Percentiles rank a stretch among this genome's conserved stretches.
Evolutionary conservation across 2,888 invertebrate species (phyloP).

Genomic region (Amblyteles armatorius): DNA sequence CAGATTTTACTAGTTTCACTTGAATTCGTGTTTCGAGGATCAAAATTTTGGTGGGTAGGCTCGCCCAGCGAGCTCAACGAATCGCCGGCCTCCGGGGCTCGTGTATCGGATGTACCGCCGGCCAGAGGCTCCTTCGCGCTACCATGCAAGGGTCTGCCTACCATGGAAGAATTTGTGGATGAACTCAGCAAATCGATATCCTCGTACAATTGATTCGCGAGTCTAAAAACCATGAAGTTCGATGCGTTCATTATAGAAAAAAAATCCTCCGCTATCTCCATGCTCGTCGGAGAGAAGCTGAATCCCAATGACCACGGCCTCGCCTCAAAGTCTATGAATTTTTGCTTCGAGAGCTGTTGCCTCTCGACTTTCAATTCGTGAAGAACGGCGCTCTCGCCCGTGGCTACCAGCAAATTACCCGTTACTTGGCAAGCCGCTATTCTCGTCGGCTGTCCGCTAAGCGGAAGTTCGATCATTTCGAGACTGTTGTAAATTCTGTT

Average conservation of each 20-base stretch:
- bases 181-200: slow-evolving; percentile 81
- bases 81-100: slow-evolving; percentile 19
- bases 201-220: slow-evolving; percentile 81
- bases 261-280: slow-evolving; percentile 89
- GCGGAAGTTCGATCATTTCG: slow-evolving; percentile 91
- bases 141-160: slow-evolving; percentile 77
- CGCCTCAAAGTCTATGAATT: slow-evolving; percentile 90
- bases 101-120: not conserved
- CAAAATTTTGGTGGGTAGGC: slow-evolving; percentile 25
- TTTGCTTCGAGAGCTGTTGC: slow-evolving; percentile 89
- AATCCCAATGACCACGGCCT: slow-evolving; percentile 88
- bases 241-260: slow-evolving; percentile 88
- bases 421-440: slow-evolving; percentile 88
- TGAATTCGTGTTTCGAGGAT: slow-evolving; percentile 39
- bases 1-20: slow-evolving; percentile 48
- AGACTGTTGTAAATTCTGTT: slow-evolving; percentile 87
- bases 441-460: slow-evolving; percentile 87
- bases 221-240: slow-evolving; percentile 86
- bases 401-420: slow-evolving; percentile 85
- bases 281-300: slow-evolving; percentile 87
- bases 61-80: slow-evolving; percentile 53
- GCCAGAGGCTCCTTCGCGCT: not conserved
- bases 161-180: slow-evolving; percentile 78
- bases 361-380: slow-evolving; percentile 89
- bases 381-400: slow-evolving; percentile 84